Percentiles rank a stretch among this genome's conserved stretches.
Conservation (phyloP, 2,797 vertebrate genomes). For the Periparus ater region DNA sequence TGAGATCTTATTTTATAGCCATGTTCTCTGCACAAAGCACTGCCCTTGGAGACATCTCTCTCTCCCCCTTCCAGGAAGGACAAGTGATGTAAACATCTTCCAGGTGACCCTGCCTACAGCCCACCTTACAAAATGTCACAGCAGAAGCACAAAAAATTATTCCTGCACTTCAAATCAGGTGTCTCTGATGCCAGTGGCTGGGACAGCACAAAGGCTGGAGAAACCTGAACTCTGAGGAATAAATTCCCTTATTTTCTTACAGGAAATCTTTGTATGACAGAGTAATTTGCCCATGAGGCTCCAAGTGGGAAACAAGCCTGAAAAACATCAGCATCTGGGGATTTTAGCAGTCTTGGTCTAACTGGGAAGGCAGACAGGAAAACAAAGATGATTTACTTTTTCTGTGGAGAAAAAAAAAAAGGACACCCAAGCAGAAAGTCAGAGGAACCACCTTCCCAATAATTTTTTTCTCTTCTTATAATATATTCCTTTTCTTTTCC, state of each 20-base stretch:
- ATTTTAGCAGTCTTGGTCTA: conserved; percentile 16
- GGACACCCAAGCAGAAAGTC: background rate
- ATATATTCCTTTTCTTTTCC: background rate
- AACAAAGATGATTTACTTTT: background rate
- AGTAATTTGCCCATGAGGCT: conserved; percentile 14
- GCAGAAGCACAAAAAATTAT: background rate
- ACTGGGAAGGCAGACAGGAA: conserved; percentile 8
- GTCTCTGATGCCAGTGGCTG: background rate
- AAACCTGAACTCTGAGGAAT: conserved; percentile 11
- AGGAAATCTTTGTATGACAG: conserved; percentile 29
- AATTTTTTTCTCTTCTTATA: background rate
- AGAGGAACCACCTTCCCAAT: background rate
- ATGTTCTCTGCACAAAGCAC: background rate
- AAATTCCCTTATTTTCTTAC: background rate
- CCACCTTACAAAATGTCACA: background rate
- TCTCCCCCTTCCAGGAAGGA: background rate
- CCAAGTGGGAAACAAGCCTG: conserved; percentile 31
- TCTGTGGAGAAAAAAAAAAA: background rate
- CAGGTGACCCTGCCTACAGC: background rate
- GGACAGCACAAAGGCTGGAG: background rate
- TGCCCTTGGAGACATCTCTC: background rate
- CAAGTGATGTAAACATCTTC: background rate
- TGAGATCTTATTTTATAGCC: background rate
- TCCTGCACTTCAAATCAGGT: background rate
- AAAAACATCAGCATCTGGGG: conserved; percentile 46